Base-by-base conservation (phyloP, 2,888 invertebrate genomes). In the Reticulitermes lucifugus region DNA sequence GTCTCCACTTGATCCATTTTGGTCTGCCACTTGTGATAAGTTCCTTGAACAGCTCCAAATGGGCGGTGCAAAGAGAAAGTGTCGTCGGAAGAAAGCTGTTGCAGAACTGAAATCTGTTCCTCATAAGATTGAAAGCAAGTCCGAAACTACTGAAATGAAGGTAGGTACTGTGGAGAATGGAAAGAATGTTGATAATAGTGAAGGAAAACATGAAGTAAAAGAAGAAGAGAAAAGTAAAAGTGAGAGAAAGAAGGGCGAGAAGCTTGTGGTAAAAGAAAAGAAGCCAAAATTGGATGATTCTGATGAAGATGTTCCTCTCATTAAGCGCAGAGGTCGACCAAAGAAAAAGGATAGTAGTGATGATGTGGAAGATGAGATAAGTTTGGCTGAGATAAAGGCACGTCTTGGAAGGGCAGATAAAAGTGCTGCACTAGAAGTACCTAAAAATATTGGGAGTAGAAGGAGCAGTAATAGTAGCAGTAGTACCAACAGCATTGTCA, bases 11-110 rank as follows among this genome's bases (percentile, higher is more conserved):
- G 87, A 93, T 89, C 90, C 92, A 84, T 90, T 92, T 89, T 96
- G 96, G 94, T 93, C 93, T 82, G 94, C 92, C 89, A 93, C 96
- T 29, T 96, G 96, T 91, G 96, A 96, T 90, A 95, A 93, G 90
- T 96, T 96, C 89, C 93, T 96, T 90, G 95, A 96, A 89, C 96
- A 96, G 90, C 90, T 96, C 79, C 93, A 93, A 90, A 92, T 90
- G 87, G 93, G 93, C 75, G 89, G 90, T 79, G 91, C 91, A 84
- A 92, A 91, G 83, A 94, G 93, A 90, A 94, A 94, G 89, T 93
- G 93, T 86, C 90, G 91, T 1, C 90, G 91, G 29, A 92, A 92
- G 90, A 93, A 93, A 91, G 93, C 92, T 65, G 81, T 70, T 35
- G 81, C 65, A n/a, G 81, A 81, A 41, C 65, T 81, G n/a, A 81